Evolutionary conservation across 2,113 vertebrate genomes (phyloP).

Genomic region (Pangasianodon hypophthalmus): DNA sequence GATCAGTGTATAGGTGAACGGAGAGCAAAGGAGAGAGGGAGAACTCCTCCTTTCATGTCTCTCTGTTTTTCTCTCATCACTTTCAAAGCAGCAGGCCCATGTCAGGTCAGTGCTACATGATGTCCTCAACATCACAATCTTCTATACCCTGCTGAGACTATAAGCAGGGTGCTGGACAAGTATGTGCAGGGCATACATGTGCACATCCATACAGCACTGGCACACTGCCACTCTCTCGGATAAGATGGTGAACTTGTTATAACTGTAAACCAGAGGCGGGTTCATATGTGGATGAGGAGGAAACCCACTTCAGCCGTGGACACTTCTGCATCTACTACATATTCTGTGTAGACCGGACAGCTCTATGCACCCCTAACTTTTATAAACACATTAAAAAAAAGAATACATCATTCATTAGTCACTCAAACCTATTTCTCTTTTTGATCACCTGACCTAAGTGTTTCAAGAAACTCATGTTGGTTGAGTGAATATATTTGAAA

Average conservation of each 20-base stretch:
- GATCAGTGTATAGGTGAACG: neutral
- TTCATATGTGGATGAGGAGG: neutral
- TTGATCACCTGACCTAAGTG: slow-evolving; percentile 10
- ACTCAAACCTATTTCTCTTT: neutral
- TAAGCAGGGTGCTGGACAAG: slow-evolving; percentile 44
- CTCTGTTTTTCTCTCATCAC: slow-evolving; percentile 38
- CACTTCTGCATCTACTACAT: neutral
- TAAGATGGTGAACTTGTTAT: neutral
- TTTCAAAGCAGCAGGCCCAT: slow-evolving; percentile 51
- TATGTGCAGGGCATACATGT: slow-evolving; percentile 40
- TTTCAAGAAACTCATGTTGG: neutral
- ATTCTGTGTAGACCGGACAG: neutral
- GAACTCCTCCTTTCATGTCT: slow-evolving; percentile 48
- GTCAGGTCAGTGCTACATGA: slow-evolving; percentile 57
- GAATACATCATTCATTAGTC: neutral
- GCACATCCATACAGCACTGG: slow-evolving; percentile 21
- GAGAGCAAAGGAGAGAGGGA: slow-evolving; percentile 16
- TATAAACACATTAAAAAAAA: neutral
- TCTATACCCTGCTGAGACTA: slow-evolving; percentile 48
- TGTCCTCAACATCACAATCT: slow-evolving; percentile 51
- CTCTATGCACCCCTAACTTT: neutral
- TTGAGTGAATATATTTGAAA: slow-evolving; percentile 1
- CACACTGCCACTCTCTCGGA: slow-evolving; percentile 4
- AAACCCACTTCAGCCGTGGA: neutral
- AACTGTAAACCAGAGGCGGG: neutral